Evolutionary conservation across 1,140 invertebrate species (phyloP).

Genomic region (Pogonomyrmex californicus): DNA sequence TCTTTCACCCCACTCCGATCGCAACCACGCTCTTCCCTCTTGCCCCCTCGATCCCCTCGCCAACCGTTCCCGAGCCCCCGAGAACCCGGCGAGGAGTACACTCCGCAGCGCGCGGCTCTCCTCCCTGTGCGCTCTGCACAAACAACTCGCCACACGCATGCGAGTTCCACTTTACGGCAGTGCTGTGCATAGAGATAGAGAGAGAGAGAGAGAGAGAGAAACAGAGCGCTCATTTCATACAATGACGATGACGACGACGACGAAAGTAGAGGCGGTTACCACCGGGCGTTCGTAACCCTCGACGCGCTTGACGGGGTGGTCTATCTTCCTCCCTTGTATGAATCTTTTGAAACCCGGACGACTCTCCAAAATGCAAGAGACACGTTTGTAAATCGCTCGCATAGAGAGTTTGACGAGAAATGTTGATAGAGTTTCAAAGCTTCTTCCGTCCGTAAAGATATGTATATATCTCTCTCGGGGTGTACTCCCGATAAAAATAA

Average conservation of each 20-base stretch:
- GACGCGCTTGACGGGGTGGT: not conserved
- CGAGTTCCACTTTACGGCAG: constrained; percentile 46
- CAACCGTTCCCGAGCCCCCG: not conserved
- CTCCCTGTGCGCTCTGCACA: constrained; percentile 25
- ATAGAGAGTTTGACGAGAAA: not conserved
- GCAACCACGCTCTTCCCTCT: not conserved
- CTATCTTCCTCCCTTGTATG: not conserved
- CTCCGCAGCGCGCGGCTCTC: constrained; percentile 33
- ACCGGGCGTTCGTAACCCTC: not conserved
- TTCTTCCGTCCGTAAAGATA: not conserved
- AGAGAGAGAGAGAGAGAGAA: not conserved
- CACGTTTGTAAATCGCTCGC: not conserved
- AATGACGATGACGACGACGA: constrained; percentile 39
- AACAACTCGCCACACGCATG: constrained; percentile 53
- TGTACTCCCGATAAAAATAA: constrained; percentile 29
- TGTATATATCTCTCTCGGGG: not conserved
- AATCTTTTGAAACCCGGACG: not conserved
- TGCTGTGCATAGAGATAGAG: not conserved
- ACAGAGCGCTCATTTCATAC: constrained; percentile 15
- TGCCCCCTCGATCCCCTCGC: not conserved
- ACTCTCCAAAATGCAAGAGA: not conserved
- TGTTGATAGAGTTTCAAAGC: not conserved
- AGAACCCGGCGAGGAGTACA: constrained; percentile 24
- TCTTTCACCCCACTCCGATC: constrained; percentile 38
- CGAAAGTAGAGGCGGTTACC: constrained; percentile 11